These are phyloP conservation scores for Philereme vetulata DNA, from an alignment of 2,888 invertebrate species.

Conservation along the genomic window DNA sequence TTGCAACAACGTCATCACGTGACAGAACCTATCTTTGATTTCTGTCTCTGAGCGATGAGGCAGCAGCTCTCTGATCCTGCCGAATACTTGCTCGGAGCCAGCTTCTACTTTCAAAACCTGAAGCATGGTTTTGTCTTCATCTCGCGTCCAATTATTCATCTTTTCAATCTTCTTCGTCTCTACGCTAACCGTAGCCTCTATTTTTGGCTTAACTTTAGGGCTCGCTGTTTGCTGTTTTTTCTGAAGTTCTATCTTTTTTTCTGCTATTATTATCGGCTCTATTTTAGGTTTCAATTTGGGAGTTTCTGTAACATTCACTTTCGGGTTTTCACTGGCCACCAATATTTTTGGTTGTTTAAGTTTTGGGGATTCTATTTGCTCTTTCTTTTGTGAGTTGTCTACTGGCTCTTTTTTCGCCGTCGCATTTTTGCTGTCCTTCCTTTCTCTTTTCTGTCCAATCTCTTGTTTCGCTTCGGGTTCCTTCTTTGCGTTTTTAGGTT, in stretches of 20 bases:
- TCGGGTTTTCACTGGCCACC: conserved; percentile 24
- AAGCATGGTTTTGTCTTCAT: conserved; percentile 92
- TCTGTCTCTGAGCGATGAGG: conserved; percentile 82
- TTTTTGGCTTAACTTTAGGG: conserved; percentile 41
- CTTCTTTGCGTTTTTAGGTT: conserved; percentile 53
- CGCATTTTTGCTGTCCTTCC: conserved; percentile 50
- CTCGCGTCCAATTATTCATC: conserved; percentile 87
- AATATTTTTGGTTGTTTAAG: conserved; percentile 60
- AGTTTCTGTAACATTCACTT: conserved; percentile 14
- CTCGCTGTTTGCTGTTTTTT: conserved; percentile 1
- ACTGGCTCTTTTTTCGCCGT: conserved; percentile 45
- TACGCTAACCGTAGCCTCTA: conserved; percentile 46
- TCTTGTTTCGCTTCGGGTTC: conserved; percentile 42
- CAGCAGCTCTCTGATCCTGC: conserved; percentile 79
- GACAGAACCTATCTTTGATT: conserved; percentile 85
- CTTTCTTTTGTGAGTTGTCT: conserved; percentile 42
- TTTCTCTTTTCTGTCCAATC: conserved; percentile 47
- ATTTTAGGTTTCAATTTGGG: conserved; percentile 44
- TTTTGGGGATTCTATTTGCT: conserved; percentile 43
- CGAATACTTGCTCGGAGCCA: conserved; percentile 86
- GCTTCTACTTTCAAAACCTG: conserved; percentile 89
- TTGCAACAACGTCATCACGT: conserved; percentile 85
- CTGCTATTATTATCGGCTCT: conserved; percentile 35
- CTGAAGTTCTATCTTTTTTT: no score
- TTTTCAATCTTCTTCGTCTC: conserved; percentile 50